Percentiles rank a stretch among this genome's conserved stretches.
Evolutionary conservation across 2,888 invertebrate genomes (phyloP).

Genomic region (Mythimna pallens): DNA sequence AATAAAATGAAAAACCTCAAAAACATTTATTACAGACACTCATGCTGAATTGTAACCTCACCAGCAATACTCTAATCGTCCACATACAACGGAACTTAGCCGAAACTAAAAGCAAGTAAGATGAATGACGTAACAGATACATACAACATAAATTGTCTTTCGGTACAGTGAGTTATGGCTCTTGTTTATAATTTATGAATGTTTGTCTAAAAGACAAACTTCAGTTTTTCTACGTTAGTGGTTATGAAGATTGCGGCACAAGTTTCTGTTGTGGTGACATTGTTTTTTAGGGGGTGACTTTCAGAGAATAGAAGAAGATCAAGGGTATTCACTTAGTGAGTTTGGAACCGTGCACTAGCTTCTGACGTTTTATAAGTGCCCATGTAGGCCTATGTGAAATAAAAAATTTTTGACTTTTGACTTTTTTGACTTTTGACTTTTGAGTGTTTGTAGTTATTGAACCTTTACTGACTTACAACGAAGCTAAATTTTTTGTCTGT

Average conservation of each 20-base stretch:
- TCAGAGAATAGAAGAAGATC: neutral
- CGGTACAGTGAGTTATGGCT: slow-evolving; percentile 40
- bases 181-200: slow-evolving; percentile 53
- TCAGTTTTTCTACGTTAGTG: slow-evolving; percentile 37
- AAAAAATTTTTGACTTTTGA: too few species aligned
- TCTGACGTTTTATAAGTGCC: too few species aligned
- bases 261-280: slow-evolving; percentile 2
- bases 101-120: slow-evolving; percentile 38
- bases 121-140: slow-evolving; percentile 50
- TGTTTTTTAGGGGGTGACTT: neutral
- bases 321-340: neutral
- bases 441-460: neutral
- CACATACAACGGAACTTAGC: slow-evolving; percentile 19
- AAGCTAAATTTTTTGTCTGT: neutral
- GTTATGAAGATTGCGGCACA: slow-evolving; percentile 13
- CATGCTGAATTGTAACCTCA: neutral
- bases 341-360: too few species aligned
- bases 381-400: too few species aligned
- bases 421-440: too few species aligned
- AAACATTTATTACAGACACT: neutral
- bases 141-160: slow-evolving; percentile 46
- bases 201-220: slow-evolving; percentile 26
- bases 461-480: neutral
- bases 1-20: too few species aligned
- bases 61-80: neutral